phyloP scores from a whole-genome alignment of 1,140 invertebrate genomes.

The Drosophila bipectinata region DNA sequence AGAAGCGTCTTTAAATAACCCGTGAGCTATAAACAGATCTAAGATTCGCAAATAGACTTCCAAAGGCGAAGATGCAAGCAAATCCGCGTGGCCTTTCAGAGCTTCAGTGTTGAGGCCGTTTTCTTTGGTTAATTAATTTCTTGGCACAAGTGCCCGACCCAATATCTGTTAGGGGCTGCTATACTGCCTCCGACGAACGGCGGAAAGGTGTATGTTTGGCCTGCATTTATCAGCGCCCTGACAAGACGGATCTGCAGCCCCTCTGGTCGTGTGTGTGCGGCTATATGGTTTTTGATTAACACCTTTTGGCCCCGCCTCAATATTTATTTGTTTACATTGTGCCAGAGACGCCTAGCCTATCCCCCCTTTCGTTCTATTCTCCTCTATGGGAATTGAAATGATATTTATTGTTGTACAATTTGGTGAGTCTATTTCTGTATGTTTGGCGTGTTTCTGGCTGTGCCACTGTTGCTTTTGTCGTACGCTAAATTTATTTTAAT shows the following conservation, averaged over 20 bases:
- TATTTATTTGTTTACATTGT: slow-evolving; percentile 66
- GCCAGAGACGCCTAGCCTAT: slow-evolving; percentile 2
- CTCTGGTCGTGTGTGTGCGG: slow-evolving; percentile 10
- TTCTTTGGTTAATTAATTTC: slow-evolving; percentile 68
- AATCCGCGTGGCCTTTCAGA: slow-evolving; percentile 7
- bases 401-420: slow-evolving; percentile 60
- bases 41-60: slow-evolving; percentile 19
- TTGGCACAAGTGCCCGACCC: slow-evolving; percentile 60
- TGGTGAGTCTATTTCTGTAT: slow-evolving; percentile 35
- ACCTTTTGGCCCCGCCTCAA: slow-evolving; percentile 53
- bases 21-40: background rate
- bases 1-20: background rate
- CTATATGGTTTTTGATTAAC: slow-evolving; percentile 65
- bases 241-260: slow-evolving; percentile 32
- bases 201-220: slow-evolving; percentile 20
- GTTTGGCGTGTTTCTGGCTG: slow-evolving; percentile 21
- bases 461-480: slow-evolving; percentile 39
- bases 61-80: slow-evolving; percentile 17
- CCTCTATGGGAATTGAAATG: slow-evolving; percentile 35
- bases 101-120: slow-evolving; percentile 32
- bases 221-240: slow-evolving; percentile 48
- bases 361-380: background rate
- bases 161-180: slow-evolving; percentile 22
- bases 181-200: slow-evolving; percentile 16
- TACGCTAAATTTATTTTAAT: slow-evolving; percentile 78